These are phyloP conservation scores for Chelonoidis abingdonii DNA, from an alignment of 2,113 vertebrate species.

Conservation along the genomic window DNA sequence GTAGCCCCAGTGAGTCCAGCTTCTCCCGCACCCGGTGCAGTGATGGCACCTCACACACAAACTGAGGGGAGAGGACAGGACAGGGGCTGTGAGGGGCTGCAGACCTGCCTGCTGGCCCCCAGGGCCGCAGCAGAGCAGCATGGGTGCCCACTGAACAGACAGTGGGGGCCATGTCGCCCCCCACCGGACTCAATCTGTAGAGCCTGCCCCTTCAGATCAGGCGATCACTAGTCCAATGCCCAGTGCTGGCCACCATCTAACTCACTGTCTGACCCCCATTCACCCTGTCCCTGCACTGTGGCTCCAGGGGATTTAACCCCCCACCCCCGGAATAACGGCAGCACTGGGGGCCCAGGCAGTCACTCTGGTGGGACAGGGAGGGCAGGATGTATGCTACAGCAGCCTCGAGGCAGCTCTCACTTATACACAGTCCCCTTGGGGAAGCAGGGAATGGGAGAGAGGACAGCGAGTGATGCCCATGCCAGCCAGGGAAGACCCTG, in stretches of 20 bases:
- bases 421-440: not conserved
- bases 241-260: not conserved
- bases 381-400: not conserved
- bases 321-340: not conserved
- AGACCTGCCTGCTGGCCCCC: not conserved
- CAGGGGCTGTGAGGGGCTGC: not conserved
- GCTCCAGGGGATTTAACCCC: not conserved
- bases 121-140: not conserved
- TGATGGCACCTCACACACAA: constrained; percentile 82
- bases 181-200: no score
- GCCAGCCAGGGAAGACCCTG: not conserved
- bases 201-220: no score
- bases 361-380: not conserved
- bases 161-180: not conserved
- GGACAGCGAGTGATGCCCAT: no score
- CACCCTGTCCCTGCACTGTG: not conserved
- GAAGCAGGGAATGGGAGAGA: not conserved
- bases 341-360: not conserved
- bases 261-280: not conserved
- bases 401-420: not conserved
- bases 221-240: not conserved
- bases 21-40: constrained; percentile 78
- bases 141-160: not conserved
- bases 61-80: constrained; percentile 74
- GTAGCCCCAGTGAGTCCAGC: constrained; percentile 80